Conservation (phyloP, 2,888 invertebrate species). For the Marasmarcha lunaedactyla region DNA sequence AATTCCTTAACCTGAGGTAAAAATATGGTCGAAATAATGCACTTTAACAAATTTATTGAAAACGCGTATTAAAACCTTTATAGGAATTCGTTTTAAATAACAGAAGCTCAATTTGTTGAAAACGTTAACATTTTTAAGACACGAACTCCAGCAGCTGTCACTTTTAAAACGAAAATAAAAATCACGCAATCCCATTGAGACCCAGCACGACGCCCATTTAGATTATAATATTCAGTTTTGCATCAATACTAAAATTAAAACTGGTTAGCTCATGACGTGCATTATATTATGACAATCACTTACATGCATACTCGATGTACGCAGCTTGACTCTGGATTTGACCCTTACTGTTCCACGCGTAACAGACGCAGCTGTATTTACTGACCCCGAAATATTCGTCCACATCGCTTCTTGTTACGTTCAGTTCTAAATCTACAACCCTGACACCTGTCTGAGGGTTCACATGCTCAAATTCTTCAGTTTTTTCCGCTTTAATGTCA, state of each 20-base stretch:
- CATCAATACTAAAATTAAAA: background rate
- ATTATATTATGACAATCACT: constrained; percentile 61
- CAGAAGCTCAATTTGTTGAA: too few relatives aligned
- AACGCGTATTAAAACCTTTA: too few relatives aligned
- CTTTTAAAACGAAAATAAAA: too few relatives aligned
- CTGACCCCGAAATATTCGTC: constrained; percentile 84
- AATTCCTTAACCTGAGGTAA: too few relatives aligned
- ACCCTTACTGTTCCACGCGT: constrained; percentile 85
- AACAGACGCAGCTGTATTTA: constrained; percentile 87
- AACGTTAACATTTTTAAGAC: too few relatives aligned
- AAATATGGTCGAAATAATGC: too few relatives aligned
- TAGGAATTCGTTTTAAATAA: too few relatives aligned
- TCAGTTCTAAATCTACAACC: constrained; percentile 80
- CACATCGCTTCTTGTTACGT: constrained; percentile 82
- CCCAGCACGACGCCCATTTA: background rate
- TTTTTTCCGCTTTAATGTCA: constrained; percentile 65
- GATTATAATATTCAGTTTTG: constrained; percentile 3
- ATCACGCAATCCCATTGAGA: too few relatives aligned
- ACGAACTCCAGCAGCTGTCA: too few relatives aligned
- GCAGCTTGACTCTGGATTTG: constrained; percentile 83
- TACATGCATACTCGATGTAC: constrained; percentile 85
- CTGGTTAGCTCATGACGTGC: background rate
- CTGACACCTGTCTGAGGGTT: constrained; percentile 84
- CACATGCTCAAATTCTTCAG: constrained; percentile 78
- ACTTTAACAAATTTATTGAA: too few relatives aligned